Evolutionary conservation across 2,113 vertebrate species (phyloP).

Genomic region (Laticauda colubrina): DNA sequence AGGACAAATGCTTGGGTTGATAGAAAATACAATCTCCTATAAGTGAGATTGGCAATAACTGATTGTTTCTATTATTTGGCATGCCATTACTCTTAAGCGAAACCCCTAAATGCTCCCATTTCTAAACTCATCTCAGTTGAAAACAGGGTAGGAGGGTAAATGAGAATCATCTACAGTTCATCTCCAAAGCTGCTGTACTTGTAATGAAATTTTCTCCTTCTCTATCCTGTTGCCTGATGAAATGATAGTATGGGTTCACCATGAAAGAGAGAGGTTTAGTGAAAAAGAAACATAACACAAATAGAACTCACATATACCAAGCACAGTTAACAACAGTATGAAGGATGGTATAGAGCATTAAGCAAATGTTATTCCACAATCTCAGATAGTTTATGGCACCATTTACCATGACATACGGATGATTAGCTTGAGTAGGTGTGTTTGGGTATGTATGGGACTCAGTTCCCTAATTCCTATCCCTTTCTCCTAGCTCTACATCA

Average conservation of each 20-base stretch:
- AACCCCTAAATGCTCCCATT: conserved; percentile 36
- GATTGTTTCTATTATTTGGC: conserved; percentile 25
- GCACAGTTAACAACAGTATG: conserved; percentile 3
- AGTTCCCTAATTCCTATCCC: conserved; percentile 34
- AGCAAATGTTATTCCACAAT: conserved; percentile 48
- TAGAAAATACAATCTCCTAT: not conserved
- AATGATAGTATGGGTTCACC: conserved; percentile 27
- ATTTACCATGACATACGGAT: conserved; percentile 8
- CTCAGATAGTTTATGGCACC: conserved; percentile 25
- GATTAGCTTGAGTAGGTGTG: conserved; percentile 8
- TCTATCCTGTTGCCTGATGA: conserved; percentile 34
- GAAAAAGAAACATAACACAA: conserved; percentile 36
- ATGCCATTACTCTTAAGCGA: conserved; percentile 14
- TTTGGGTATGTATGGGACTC: conserved; percentile 33
- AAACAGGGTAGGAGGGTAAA: conserved; percentile 29
- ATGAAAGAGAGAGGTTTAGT: not conserved
- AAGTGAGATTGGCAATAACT: conserved; percentile 21
- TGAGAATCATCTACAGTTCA: conserved; percentile 31
- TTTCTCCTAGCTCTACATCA: conserved; percentile 28
- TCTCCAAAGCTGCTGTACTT: conserved; percentile 22
- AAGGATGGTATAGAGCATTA: conserved; percentile 10
- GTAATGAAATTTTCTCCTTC: conserved; percentile 32
- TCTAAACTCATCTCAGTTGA: conserved; percentile 28
- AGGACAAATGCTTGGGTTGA: not conserved
- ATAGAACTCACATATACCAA: conserved; percentile 17